Conservation (phyloP, 1,140 invertebrate species). For the Hycleus phaleratus region DNA sequence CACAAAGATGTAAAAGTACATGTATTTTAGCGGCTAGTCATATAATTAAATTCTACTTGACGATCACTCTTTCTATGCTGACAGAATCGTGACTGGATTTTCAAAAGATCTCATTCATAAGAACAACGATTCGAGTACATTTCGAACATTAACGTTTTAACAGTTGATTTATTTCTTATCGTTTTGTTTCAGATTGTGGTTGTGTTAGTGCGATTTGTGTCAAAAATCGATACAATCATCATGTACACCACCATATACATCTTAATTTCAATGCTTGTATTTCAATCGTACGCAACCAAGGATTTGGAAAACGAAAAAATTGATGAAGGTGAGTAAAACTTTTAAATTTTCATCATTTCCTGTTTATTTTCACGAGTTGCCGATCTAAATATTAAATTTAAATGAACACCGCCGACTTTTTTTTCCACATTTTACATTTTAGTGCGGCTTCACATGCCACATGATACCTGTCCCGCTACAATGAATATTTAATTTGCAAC, state of each 20-base stretch:
- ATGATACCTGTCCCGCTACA: too few species aligned
- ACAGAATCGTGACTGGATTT: neutral
- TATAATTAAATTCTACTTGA: too few species aligned
- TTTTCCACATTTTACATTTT: too few species aligned
- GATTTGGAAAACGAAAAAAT: constrained; percentile 27
- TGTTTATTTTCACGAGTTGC: too few species aligned
- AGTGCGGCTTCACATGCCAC: too few species aligned
- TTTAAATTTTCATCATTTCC: too few species aligned
- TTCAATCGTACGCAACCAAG: constrained; percentile 9
- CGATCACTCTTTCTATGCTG: neutral
- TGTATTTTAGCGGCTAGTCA: too few species aligned
- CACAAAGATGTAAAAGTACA: too few species aligned
- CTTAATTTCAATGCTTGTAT: neutral
- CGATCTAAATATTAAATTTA: neutral
- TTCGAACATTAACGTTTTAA: neutral
- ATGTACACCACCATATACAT: neutral
- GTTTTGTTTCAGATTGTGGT: constrained; percentile 12
- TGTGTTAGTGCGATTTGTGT: constrained; percentile 5
- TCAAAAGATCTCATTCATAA: neutral
- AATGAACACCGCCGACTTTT: too few species aligned
- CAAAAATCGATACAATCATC: neutral
- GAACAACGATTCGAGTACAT: neutral
- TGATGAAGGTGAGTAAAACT: constrained; percentile 23
- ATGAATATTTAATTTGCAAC: too few species aligned
- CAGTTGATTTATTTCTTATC: neutral